Evolutionary conservation across 2,888 invertebrate species (phyloP).

Genomic region (Spilarctia lutea): DNA sequence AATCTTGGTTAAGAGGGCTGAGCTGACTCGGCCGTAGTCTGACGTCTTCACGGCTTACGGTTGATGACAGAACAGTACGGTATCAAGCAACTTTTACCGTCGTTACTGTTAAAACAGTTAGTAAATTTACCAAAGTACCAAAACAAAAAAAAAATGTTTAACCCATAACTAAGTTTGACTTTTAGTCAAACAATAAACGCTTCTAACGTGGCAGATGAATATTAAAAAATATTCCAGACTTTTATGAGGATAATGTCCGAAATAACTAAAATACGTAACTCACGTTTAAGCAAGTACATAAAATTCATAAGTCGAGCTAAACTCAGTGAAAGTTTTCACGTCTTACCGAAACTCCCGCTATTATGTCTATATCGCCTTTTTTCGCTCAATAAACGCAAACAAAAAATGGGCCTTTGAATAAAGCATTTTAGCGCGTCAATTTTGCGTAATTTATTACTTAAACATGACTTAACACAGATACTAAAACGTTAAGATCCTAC

Average conservation of each 20-base stretch:
- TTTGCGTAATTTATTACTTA: constrained; percentile 67
- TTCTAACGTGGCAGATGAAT: background rate
- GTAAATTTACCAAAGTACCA: no score
- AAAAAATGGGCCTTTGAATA: constrained; percentile 54
- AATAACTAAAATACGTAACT: constrained; percentile 37
- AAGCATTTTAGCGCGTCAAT: constrained; percentile 62
- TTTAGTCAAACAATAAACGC: background rate
- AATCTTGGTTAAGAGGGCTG: no score
- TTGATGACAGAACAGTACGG: no score
- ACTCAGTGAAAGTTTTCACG: constrained; percentile 37
- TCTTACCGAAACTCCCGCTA: constrained; percentile 40
- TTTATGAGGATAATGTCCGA: background rate
- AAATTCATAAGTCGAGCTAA: constrained; percentile 48
- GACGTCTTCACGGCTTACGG: no score
- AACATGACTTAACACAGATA: constrained; percentile 63
- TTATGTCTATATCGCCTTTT: constrained; percentile 43
- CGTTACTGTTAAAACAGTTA: no score
- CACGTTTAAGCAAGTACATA: constrained; percentile 39
- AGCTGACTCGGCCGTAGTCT: no score
- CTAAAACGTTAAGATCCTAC: constrained; percentile 54
- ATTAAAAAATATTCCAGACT: background rate
- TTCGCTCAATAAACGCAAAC: constrained; percentile 56
- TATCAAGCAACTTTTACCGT: no score
- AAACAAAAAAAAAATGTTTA: no score
- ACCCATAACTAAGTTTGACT: background rate